Evolutionary conservation across 1,140 invertebrate species (phyloP).

Genomic region (Drosophila grimshawi): DNA sequence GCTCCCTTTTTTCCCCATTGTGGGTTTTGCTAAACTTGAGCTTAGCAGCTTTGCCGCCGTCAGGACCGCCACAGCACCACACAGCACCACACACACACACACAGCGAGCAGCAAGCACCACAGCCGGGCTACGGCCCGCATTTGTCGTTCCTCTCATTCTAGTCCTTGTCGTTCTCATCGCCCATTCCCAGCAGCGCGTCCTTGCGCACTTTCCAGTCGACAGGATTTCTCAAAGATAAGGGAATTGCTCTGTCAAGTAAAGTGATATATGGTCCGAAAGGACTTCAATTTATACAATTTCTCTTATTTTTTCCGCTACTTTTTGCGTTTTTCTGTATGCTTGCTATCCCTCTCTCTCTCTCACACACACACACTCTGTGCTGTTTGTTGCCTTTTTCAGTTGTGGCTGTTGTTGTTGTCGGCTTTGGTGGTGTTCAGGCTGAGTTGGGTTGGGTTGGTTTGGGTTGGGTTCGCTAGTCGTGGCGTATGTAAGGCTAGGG

Average conservation of each 20-base stretch:
- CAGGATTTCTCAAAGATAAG: constrained; percentile 84
- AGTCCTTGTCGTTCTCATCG: constrained; percentile 51
- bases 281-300: constrained; percentile 84
- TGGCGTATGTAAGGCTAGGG: no score
- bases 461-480: background rate
- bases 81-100: no score
- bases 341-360: constrained; percentile 2
- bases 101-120: background rate
- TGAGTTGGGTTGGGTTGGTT: constrained; percentile 35
- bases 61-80: constrained; percentile 22
- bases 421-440: constrained; percentile 57
- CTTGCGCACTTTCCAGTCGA: constrained; percentile 83
- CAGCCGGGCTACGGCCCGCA: constrained; percentile 56
- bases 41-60: constrained; percentile 74
- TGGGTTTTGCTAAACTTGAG: constrained; percentile 79
- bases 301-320: constrained; percentile 82
- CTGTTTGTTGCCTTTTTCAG: constrained; percentile 69
- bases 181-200: constrained; percentile 42
- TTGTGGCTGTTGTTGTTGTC: constrained; percentile 53
- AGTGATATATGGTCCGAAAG: constrained; percentile 84
- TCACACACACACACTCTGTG: background rate
- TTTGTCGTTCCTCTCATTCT: constrained; percentile 60
- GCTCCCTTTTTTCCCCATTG: constrained; percentile 40
- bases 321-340: constrained; percentile 74
- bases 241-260: constrained; percentile 84